These are phyloP conservation scores for Drosophila arizonae DNA, from an alignment of 1,140 invertebrate genomes.

Conservation along the genomic window DNA sequence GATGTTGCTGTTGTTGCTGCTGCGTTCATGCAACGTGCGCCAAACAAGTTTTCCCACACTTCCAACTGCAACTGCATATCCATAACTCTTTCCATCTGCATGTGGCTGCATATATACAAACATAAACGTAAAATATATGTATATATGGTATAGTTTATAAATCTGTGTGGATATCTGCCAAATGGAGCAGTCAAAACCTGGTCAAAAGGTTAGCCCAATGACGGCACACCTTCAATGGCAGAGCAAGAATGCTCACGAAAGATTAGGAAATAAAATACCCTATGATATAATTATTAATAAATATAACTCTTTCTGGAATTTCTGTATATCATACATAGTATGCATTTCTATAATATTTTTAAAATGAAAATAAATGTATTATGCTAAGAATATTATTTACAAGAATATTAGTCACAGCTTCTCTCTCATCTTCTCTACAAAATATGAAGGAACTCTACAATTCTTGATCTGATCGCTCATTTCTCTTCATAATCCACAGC, in stretches of 20 bases:
- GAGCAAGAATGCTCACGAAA: neutral
- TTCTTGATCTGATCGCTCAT: neutral
- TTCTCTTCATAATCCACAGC: neutral
- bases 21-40: conserved; percentile 50
- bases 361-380: no score
- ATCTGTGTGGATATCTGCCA: conserved; percentile 32
- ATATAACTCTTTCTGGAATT: neutral
- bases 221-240: conserved; percentile 24
- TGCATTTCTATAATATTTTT: no score
- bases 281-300: neutral
- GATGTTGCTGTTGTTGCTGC: conserved; percentile 7
- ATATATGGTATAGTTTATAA: no score
- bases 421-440: no score
- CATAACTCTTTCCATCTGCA: conserved; percentile 6
- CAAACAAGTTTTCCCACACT: conserved; percentile 71
- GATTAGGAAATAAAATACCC: neutral
- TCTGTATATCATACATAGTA: no score
- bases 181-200: conserved; percentile 61
- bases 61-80: conserved; percentile 32
- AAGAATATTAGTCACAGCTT: no score
- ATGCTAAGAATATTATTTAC: no score
- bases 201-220: conserved; percentile 69
- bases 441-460: no score
- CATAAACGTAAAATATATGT: conserved; percentile 11
- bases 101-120: conserved; percentile 1